phyloP scores from a whole-genome alignment of 2,113 vertebrate species.

The Macroglossus sobrinus region DNA sequence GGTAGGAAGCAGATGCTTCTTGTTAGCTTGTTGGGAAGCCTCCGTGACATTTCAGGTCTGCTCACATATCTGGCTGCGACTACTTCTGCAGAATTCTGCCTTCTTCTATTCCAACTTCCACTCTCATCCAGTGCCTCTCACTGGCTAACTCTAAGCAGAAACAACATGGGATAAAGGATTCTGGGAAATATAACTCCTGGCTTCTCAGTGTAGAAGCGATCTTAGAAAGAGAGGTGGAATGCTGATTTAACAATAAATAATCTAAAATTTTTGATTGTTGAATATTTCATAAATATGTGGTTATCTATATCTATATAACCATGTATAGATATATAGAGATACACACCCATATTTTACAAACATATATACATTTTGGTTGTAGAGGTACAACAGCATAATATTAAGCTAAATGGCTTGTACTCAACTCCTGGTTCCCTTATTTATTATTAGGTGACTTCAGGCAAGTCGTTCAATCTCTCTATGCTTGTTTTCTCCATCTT shows the following conservation, averaged over 20 bases:
- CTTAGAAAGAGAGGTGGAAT: neutral
- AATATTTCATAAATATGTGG: neutral
- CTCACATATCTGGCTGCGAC: neutral
- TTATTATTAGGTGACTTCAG: neutral
- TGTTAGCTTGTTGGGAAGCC: neutral
- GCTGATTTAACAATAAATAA: neutral
- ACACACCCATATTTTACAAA: neutral
- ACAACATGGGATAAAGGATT: neutral
- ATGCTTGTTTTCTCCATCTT: neutral
- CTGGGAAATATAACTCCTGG: neutral
- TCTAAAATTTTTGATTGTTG: neutral
- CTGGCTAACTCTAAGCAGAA: neutral
- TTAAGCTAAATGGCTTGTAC: neutral
- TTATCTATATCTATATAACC: neutral
- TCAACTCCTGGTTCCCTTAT: neutral
- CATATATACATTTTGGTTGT: neutral
- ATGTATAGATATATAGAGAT: neutral
- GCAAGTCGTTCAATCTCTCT: neutral
- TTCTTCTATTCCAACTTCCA: neutral
- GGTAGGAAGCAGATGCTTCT: neutral
- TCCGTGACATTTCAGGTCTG: neutral
- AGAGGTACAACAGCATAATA: neutral
- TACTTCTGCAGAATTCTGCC: neutral
- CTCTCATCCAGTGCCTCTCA: neutral
- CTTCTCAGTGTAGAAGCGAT: neutral